Evolutionary conservation across 2,113 vertebrate species (phyloP), one percentile per base, ranked within the genome.

Genomic region (Dasyornis broadbenti): DNA sequence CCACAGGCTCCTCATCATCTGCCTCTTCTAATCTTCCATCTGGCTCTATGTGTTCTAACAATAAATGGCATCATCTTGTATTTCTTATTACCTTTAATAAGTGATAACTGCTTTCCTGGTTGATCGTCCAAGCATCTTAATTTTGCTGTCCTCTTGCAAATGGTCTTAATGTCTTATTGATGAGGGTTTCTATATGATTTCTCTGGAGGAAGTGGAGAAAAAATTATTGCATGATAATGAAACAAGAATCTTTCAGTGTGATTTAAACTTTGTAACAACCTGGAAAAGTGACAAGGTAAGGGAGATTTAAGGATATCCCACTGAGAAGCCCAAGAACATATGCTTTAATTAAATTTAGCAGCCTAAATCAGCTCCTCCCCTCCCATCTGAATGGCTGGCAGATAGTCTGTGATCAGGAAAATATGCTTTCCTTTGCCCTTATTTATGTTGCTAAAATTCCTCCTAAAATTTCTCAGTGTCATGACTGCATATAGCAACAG

Each of bases 301-400:
- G 54, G 63, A 90, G 47, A 90, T 85, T 82, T 95, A 86, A 94
- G 78, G 70, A 65, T 87, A 92, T 73, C 59, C 59, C 76, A 39
- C 82, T 61, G 54, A 52, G 90, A 87, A 92, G 47, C 66, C 53
- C 78, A 70, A 59, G 84, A 95, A 77, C 85, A 87, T 93, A 91
- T 91, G 93, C 73, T 95, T 91, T 93, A 90, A 96, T 96, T 96
- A 96, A 96, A 96, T 96, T 95, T 94, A 97, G 91, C 84, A 90
- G 53, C 70, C 64, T 84, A 69, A 94, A 84, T 87, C 95, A 95
- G 20, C 73, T 92, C 59, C 79, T 91, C 91, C 91, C 70, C 45
- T 92, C 75, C 93, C 64, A 83, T 94, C 82, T 94, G 93, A 96
- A 59, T 96, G 95, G 92, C 93, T 96, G 92, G 85, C 91, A 95